Evolutionary conservation across 2,113 vertebrate genomes (phyloP).

Genomic region (Mus pahari): DNA sequence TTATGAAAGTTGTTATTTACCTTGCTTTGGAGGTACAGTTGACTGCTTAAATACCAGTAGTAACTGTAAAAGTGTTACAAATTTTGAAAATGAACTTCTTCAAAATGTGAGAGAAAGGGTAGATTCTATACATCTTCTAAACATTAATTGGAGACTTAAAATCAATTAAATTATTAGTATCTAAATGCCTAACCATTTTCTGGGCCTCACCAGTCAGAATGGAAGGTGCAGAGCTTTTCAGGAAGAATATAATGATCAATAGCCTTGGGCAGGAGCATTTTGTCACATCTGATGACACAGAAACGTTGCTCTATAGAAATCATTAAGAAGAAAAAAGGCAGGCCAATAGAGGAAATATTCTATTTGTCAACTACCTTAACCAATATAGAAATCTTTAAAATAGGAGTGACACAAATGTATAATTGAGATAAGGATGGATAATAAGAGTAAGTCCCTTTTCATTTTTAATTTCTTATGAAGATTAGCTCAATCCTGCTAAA

Average conservation of each 20-base stretch:
- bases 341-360: not conserved
- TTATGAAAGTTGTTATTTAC: not conserved
- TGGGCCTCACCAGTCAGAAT: not conserved
- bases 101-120: not conserved
- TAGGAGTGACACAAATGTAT: not conserved
- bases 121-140: not conserved
- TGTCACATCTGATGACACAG: not conserved
- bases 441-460: not conserved
- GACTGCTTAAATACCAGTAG: not conserved
- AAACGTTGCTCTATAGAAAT: not conserved
- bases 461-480: not conserved
- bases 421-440: not conserved
- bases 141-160: constrained; percentile 3
- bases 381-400: not conserved
- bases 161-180: constrained; percentile 8
- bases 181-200: not conserved
- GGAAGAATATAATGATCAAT: not conserved
- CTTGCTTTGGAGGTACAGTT: not conserved
- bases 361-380: not conserved
- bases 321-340: not conserved
- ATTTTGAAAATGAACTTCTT: constrained; percentile 8
- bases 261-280: not conserved
- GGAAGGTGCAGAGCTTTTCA: not conserved
- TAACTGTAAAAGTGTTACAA: not conserved
- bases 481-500: constrained; percentile 11